These are phyloP conservation scores for Rhogogaster chlorosoma DNA, from an alignment of 2,888 invertebrate genomes.

Conservation along the genomic window DNA sequence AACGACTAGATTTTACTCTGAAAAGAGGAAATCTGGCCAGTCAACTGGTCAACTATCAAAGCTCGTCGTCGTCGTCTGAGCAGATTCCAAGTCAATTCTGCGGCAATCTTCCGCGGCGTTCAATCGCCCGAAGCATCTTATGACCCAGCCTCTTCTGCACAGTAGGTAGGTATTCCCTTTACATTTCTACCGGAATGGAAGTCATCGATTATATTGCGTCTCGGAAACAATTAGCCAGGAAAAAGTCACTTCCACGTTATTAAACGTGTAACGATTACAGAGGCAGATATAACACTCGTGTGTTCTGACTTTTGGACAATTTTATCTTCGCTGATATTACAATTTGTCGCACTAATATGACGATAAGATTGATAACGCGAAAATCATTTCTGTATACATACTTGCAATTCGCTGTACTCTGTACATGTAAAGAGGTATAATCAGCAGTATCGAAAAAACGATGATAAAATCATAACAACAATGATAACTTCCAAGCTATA, in stretches of 20 bases:
- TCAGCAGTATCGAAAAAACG: not conserved
- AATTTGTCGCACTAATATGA: not conserved
- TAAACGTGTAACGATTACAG: not conserved
- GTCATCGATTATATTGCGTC: slow-evolving; percentile 11
- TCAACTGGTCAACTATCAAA: slow-evolving; percentile 15
- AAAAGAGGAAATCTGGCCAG: slow-evolving; percentile 24
- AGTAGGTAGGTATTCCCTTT: not conserved
- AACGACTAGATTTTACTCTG: not conserved
- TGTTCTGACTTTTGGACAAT: not conserved
- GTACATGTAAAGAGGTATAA: not conserved
- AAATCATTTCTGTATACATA: not conserved
- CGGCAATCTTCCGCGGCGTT: slow-evolving; percentile 5
- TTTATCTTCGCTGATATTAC: not conserved
- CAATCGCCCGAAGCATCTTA: slow-evolving; percentile 39
- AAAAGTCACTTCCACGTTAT: slow-evolving; percentile 1
- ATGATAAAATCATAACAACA: not conserved
- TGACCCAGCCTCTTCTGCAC: slow-evolving; percentile 16
- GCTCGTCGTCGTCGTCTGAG: not conserved
- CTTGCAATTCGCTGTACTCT: not conserved
- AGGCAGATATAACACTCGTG: not conserved
- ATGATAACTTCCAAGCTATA: not conserved
- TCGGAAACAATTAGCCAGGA: slow-evolving; percentile 31
- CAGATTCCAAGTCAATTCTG: slow-evolving; percentile 10
- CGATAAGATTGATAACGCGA: not conserved
- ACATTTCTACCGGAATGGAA: slow-evolving; percentile 23